A percentile compares a stretch with the other conserved stretches of the same genome.
phyloP scores from a whole-genome alignment of 2,797 vertebrate species.

The Enteromius argenteus region DNA sequence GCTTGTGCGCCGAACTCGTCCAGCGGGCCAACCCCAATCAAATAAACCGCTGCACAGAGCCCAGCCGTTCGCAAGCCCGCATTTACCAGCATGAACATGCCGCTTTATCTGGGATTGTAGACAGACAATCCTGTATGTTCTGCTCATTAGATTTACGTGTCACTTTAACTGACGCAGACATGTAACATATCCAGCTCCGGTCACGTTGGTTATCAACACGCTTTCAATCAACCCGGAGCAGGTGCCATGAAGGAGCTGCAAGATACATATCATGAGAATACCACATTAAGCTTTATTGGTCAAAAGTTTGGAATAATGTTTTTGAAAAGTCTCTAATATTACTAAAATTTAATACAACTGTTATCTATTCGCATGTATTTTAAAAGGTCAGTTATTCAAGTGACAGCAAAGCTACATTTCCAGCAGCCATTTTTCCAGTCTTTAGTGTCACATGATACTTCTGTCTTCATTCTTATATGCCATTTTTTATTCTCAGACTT shows the following conservation, averaged over 20 bases:
- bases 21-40: constrained; percentile 65
- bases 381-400: not conserved
- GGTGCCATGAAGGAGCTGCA: not conserved
- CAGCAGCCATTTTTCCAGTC: not conserved
- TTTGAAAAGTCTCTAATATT: not conserved
- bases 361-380: not conserved
- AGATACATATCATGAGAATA: not conserved
- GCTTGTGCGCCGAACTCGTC: constrained; percentile 41
- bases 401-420: not conserved
- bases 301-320: not conserved
- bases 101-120: constrained; percentile 16
- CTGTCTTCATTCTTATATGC: not conserved
- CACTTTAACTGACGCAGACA: not conserved
- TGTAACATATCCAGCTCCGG: not conserved
- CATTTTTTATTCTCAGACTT: not conserved
- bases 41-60: constrained; percentile 56
- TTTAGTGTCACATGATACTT: not conserved
- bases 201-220: not conserved
- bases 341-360: not conserved
- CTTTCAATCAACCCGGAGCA: not conserved
- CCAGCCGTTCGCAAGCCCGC: constrained; percentile 18
- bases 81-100: constrained; percentile 23
- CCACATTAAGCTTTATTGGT: not conserved
- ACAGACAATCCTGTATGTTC: constrained; percentile 8
- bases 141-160: constrained; percentile 14